Evolutionary conservation across 2,888 invertebrate species (phyloP).

Genomic region (Aleiodes leptofemur): DNA sequence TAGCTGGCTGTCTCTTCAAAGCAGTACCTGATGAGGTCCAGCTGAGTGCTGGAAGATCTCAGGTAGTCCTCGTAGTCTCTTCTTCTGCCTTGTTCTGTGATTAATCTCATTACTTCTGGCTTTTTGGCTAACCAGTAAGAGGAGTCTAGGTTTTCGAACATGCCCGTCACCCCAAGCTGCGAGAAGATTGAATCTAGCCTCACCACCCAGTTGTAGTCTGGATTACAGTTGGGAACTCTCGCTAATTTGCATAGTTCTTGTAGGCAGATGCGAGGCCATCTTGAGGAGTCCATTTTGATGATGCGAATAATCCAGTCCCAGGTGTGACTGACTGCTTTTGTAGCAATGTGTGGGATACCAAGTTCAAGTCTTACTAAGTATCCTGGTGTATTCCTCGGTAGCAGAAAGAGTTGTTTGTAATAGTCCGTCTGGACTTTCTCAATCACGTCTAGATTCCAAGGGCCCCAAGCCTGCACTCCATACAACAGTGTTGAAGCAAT

Average conservation of each 20-base stretch:
- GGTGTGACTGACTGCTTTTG: background rate
- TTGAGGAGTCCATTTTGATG: background rate
- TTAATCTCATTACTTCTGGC: no score
- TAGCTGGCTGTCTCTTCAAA: no score
- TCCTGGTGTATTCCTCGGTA: conserved; percentile 1
- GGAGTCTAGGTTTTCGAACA: no score
- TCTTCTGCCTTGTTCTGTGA: no score
- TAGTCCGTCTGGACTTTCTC: background rate
- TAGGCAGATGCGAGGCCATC: background rate
- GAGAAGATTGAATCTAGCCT: no score
- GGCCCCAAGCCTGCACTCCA: background rate
- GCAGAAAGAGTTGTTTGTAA: background rate
- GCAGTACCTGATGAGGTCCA: no score
- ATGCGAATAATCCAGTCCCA: background rate
- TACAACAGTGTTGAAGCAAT: background rate
- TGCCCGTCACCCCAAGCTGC: no score
- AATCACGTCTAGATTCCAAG: background rate
- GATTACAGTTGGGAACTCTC: no score
- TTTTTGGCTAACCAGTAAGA: no score
- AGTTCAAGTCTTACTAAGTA: background rate
- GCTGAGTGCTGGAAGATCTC: no score
- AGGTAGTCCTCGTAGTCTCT: no score
- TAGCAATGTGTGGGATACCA: background rate
- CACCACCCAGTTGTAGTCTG: no score
- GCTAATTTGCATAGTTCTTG: background rate